phyloP scores from a whole-genome alignment of 2,797 vertebrate species.

The Gymnodraco acuticeps region DNA sequence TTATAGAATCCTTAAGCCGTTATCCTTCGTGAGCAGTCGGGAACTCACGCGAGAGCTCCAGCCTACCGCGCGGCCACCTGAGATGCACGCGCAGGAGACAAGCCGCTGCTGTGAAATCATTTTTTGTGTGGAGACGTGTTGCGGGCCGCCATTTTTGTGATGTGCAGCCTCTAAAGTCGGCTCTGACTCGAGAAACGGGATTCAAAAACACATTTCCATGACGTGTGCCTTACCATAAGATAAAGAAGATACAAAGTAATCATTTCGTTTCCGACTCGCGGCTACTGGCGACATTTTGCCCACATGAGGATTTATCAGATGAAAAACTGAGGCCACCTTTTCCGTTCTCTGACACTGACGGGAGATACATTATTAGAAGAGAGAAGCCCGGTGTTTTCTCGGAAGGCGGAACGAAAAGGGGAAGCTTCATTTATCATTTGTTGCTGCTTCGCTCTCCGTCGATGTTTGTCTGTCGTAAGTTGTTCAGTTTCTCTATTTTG shows the following conservation, averaged over 20 bases:
- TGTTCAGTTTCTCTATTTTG: slow-evolving; percentile 22
- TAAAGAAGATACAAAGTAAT: slow-evolving; percentile 32
- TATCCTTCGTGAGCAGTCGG: slow-evolving; percentile 24
- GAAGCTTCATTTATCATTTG: slow-evolving; percentile 81
- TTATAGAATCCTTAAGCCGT: neutral
- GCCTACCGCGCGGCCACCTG: slow-evolving; percentile 3
- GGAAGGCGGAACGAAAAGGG: slow-evolving; percentile 85
- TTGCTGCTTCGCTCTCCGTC: slow-evolving; percentile 51
- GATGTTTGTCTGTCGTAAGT: slow-evolving; percentile 34
- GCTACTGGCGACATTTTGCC: slow-evolving; percentile 17
- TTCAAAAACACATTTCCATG: slow-evolving; percentile 58
- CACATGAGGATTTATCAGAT: slow-evolving; percentile 69
- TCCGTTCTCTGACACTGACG: slow-evolving; percentile 71
- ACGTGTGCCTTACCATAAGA: slow-evolving; percentile 50
- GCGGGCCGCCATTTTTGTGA: slow-evolving; percentile 87
- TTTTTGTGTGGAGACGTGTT: slow-evolving; percentile 85
- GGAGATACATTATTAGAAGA: slow-evolving; percentile 66
- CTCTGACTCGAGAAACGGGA: slow-evolving; percentile 67
- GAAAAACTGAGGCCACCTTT: slow-evolving; percentile 69
- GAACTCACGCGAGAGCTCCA: slow-evolving; percentile 25
- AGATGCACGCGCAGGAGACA: slow-evolving; percentile 61
- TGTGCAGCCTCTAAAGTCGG: slow-evolving; percentile 77
- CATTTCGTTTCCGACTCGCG: slow-evolving; percentile 24
- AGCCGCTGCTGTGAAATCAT: slow-evolving; percentile 57
- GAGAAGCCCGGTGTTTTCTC: slow-evolving; percentile 69